Evolutionary conservation across 2,797 vertebrate species (phyloP).

Genomic region (Denticeps clupeoides): DNA sequence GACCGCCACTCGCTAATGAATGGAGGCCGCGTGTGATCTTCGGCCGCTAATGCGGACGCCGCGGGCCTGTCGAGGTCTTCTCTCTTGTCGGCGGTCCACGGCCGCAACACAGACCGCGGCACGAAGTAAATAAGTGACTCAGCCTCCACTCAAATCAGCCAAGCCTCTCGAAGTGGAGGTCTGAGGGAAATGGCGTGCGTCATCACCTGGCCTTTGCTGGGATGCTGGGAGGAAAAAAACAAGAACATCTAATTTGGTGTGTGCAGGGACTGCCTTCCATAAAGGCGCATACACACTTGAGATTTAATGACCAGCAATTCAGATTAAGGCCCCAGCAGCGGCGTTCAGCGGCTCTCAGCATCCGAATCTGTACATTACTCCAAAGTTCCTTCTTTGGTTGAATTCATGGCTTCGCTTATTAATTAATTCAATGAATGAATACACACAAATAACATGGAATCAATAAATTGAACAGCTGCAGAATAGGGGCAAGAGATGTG

Average conservation of each 20-base stretch:
- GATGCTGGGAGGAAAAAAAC: slow-evolving; percentile 4
- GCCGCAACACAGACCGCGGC: too few species aligned
- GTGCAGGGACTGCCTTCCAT: not conserved
- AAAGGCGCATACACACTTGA: not conserved
- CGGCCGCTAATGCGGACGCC: slow-evolving; percentile 1
- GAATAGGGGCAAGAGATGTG: too few species aligned
- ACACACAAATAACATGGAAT: not conserved
- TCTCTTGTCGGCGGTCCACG: too few species aligned
- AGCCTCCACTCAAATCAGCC: slow-evolving; percentile 8
- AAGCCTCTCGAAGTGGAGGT: slow-evolving; percentile 4
- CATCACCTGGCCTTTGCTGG: slow-evolving; percentile 11
- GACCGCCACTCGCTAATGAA: slow-evolving; percentile 8
- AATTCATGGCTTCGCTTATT: too few species aligned
- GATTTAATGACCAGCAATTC: not conserved
- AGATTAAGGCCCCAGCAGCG: not conserved
- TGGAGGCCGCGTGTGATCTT: slow-evolving; percentile 6
- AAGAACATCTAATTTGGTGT: slow-evolving; percentile 10
- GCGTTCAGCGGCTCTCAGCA: too few species aligned
- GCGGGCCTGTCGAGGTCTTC: not conserved
- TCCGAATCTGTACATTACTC: too few species aligned
- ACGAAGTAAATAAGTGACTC: slow-evolving; percentile 10
- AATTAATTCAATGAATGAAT: too few species aligned
- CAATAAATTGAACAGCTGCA: not conserved
- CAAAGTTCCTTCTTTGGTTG: too few species aligned
- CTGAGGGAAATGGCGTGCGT: not conserved